A percentile compares a stretch with the other conserved stretches of the same genome.
These are phyloP conservation scores for Blennius ocellaris DNA, from an alignment of 2,113 vertebrate species.

Conservation along the genomic window DNA sequence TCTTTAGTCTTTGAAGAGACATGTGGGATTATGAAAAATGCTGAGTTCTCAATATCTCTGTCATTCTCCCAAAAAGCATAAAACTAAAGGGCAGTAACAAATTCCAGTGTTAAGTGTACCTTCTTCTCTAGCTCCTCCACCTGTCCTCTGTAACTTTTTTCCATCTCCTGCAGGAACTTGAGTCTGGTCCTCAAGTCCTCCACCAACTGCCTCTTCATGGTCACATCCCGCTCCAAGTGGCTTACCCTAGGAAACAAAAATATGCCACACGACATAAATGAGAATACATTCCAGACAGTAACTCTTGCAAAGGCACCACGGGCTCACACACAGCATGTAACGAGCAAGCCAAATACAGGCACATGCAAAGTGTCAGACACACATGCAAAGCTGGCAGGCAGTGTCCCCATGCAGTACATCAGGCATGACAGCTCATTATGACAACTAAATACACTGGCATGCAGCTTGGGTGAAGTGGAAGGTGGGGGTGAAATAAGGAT, in stretches of 20 bases:
- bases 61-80: not conserved
- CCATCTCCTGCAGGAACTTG: slow-evolving; percentile 90
- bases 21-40: not conserved
- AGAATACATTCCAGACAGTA: not conserved
- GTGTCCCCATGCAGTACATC: slow-evolving; percentile 75
- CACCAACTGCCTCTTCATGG: slow-evolving; percentile 92
- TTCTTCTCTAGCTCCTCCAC: slow-evolving; percentile 90
- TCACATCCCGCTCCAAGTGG: slow-evolving; percentile 86
- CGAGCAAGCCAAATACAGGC: slow-evolving; percentile 4
- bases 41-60: not conserved
- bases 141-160: slow-evolving; percentile 83
- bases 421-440: slow-evolving; percentile 81
- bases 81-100: not conserved
- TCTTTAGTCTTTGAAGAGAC: not conserved
- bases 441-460: slow-evolving; percentile 82
- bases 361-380: slow-evolving; percentile 27
- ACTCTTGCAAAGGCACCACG: slow-evolving; percentile 5
- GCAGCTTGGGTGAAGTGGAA: slow-evolving; percentile 68
- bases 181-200: slow-evolving; percentile 88
- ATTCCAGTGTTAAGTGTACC: slow-evolving; percentile 70
- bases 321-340: slow-evolving; percentile 1
- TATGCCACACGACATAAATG: not conserved
- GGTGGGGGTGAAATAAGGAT: slow-evolving; percentile 66
- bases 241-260: slow-evolving; percentile 76
- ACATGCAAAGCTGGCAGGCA: slow-evolving; percentile 56